Evolutionary conservation across 2,888 invertebrate genomes (phyloP).

Genomic region (Zaprionus obscuricornis): DNA sequence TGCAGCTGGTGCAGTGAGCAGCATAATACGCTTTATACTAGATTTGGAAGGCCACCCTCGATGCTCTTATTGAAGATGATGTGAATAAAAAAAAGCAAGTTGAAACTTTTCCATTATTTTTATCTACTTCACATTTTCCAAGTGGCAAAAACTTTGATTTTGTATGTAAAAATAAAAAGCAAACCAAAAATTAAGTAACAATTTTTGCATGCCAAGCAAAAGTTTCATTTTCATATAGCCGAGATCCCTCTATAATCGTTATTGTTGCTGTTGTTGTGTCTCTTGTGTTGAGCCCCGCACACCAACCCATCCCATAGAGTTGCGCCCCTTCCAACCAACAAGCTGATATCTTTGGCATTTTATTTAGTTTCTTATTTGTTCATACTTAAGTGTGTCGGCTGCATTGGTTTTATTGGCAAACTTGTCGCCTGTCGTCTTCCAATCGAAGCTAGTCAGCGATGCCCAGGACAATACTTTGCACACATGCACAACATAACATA

Average conservation of each 20-base stretch:
- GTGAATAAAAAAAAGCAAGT: conserved; percentile 47
- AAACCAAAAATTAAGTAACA: conserved; percentile 74
- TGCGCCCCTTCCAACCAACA: background rate
- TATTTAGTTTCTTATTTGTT: conserved; percentile 79
- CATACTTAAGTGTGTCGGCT: conserved; percentile 76
- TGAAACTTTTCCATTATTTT: conserved; percentile 77
- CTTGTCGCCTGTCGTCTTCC: conserved; percentile 78
- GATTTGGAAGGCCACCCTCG: conserved; percentile 5
- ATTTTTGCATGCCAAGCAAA: conserved; percentile 73
- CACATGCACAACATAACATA: conserved; percentile 21
- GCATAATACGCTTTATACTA: conserved; percentile 39
- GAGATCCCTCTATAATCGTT: conserved; percentile 47
- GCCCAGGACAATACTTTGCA: conserved; percentile 70
- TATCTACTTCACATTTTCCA: conserved; percentile 77
- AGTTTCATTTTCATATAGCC: conserved; percentile 70
- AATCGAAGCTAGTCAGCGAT: conserved; percentile 70
- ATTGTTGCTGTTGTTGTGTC: conserved; percentile 50
- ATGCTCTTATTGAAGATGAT: conserved; percentile 28
- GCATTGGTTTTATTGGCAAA: conserved; percentile 78
- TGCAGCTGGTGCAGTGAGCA: conserved; percentile 49
- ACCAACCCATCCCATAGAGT: conserved; percentile 42
- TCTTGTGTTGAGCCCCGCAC: conserved; percentile 32
- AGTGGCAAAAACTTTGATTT: conserved; percentile 72
- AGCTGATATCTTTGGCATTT: conserved; percentile 68
- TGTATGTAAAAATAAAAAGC: conserved; percentile 59